These are phyloP conservation scores for Ctenosaura bakeri DNA, from an alignment of 2,797 vertebrate genomes.

Conservation along the genomic window DNA sequence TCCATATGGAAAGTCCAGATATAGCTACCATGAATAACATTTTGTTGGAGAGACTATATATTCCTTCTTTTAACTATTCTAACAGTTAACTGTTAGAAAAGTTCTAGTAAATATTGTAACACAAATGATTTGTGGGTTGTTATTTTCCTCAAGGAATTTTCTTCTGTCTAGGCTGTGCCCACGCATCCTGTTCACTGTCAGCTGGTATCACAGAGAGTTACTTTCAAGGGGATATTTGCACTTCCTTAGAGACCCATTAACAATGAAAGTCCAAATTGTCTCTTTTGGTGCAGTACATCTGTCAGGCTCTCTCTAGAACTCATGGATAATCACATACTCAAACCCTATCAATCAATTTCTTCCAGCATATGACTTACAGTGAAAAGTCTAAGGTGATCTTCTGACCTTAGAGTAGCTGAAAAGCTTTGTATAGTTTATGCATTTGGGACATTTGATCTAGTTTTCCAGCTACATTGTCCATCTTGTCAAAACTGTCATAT, in stretches of 20 bases:
- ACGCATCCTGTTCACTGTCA: slow-evolving; percentile 25
- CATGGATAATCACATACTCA: slow-evolving; percentile 44
- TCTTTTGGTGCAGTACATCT: slow-evolving; percentile 39
- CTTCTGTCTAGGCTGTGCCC: slow-evolving; percentile 11
- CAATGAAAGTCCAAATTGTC: slow-evolving; percentile 62
- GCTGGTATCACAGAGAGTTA: slow-evolving; percentile 38
- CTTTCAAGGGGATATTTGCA: slow-evolving; percentile 41
- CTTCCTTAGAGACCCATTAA: slow-evolving; percentile 65
- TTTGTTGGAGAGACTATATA: neutral
- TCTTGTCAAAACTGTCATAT: neutral
- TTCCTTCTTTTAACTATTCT: neutral
- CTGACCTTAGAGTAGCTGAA: slow-evolving; percentile 29
- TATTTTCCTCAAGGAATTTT: slow-evolving; percentile 47
- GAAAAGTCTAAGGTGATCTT: slow-evolving; percentile 36
- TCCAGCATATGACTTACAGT: slow-evolving; percentile 46
- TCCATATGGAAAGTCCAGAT: neutral
- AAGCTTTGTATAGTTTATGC: slow-evolving; percentile 21
- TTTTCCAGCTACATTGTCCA: slow-evolving; percentile 29
- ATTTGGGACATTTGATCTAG: slow-evolving; percentile 13
- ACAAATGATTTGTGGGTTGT: slow-evolving; percentile 55
- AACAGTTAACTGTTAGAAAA: neutral
- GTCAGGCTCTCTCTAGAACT: slow-evolving; percentile 50
- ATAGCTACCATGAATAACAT: neutral
- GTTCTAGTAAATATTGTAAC: slow-evolving; percentile 26
- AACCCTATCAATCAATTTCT: slow-evolving; percentile 37